Evolutionary conservation across 2,113 vertebrate species (phyloP), one percentile per base, ranked within the genome.

Genomic region (Thinocorus orbignyianus): DNA sequence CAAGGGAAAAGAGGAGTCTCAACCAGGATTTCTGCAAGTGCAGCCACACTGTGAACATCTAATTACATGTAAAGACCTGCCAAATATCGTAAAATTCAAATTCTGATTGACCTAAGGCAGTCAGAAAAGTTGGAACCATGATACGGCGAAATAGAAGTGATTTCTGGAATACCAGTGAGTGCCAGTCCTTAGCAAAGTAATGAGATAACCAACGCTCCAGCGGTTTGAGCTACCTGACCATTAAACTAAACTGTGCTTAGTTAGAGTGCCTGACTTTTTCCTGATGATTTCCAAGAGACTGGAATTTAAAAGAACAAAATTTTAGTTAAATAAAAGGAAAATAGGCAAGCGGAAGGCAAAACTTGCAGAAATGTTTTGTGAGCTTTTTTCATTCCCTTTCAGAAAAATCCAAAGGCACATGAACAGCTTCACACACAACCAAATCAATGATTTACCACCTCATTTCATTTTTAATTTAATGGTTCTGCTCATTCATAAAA

Each of bases 391-490:
- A n/a, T n/a, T n/a, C n/a, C 3, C 55, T 82, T 71, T 87, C 73
- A 28, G 52, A 81, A 94, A 93, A 95, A 95, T 93, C 71, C 80
- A 79, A 66, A 84, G 86, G 72, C 84, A 65, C 58, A 69, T 5
- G 3, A 86, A 86, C 74, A 96, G 71, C 61, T 80, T 90, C 81
- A 73, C 69, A 64, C 81, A 74, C 60, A 90, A 87, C 65, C 42
- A 79, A 95, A 95, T 68, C 94, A 85, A 84, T 96, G 95, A 96
- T 97, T 97, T 97, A 96, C 90, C 85, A 97, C 94, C 87, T 97
- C 93, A 97, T 97, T 97, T 96, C 90, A 84, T 94, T 96, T 96
- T 96, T 96, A 97, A 97, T 97, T 96, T 97, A 96, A 96, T 97
- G 92, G 93, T 82, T 94, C 83, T 91, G 94, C 94, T 97, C 92